Base-by-base conservation (phyloP, 2,113 vertebrate species). In the Centropristis striata region DNA sequence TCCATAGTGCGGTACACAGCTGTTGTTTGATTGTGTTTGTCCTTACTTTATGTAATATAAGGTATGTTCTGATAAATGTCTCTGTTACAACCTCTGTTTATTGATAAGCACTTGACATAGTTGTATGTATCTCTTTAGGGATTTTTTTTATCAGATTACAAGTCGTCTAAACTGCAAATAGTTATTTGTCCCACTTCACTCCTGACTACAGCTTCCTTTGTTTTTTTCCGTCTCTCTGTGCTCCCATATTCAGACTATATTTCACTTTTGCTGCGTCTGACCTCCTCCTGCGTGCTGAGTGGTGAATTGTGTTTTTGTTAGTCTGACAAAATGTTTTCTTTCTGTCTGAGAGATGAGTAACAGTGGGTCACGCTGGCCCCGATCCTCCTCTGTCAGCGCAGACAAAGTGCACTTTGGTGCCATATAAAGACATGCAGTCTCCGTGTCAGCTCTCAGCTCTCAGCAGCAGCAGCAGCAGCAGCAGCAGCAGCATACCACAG, bases 371-470 rank as follows among this genome's bases (percentile, higher is more conserved):
- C 8, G 58, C 70, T 79, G 88, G 87, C 77, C 81, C 78, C 57
- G 14, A 51, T 87, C 78, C 66, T 73, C 78, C 77, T 84, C 89
- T 67, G 87, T 89, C 88, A 88, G 79, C 21, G 21, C 73, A 92
- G 91, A 91, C 86, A 92, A 91, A 92, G 90, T 93, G 84, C 89
- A 85, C 85, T 85, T 83, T 85, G 90, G 87, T 90, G 88, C 90
- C 92, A 85, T 87, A 92, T 91, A 93, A 93, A 94, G 92, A 92
- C 88, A 89, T 73, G 54, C 59, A 84, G 88, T 75, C 74, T 81
- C 46, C 14, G 42, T 80, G 87, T 92, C 87, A 77, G 83, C 88
- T 75, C 85, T 84, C 84, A 54, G 71, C 49, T 54, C 73, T 49
- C 71, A 75, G 84, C 77, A 39, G 25, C 13, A 32, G 32, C 32